Conservation (phyloP, 1,140 invertebrate genomes). For the Pogonus chalceus region DNA sequence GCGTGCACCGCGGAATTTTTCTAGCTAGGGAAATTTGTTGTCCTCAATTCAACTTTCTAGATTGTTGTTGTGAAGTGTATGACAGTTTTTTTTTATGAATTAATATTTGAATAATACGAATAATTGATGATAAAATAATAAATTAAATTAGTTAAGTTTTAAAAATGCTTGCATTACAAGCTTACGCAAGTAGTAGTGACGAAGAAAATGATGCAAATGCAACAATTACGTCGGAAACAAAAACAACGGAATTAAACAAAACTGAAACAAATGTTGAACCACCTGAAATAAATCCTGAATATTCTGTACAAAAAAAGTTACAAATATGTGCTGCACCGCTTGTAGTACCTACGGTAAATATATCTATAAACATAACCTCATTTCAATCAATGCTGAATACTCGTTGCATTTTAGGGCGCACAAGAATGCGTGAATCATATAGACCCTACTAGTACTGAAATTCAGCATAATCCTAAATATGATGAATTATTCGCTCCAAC, state of each 20-base stretch:
- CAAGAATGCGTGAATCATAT: slow-evolving; percentile 49
- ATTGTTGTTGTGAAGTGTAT: no score
- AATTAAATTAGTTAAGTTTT: no score
- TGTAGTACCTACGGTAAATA: slow-evolving; percentile 62
- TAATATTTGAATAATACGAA: no score
- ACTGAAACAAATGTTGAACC: neutral
- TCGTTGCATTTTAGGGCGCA: slow-evolving; percentile 36
- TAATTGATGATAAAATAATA: no score
- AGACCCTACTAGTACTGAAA: slow-evolving; percentile 66
- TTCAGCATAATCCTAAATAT: slow-evolving; percentile 88
- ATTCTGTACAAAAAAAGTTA: slow-evolving; percentile 43
- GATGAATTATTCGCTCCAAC: slow-evolving; percentile 91
- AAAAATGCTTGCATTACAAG: slow-evolving; percentile 48
- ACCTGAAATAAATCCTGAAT: slow-evolving; percentile 12
- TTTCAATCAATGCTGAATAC: neutral
- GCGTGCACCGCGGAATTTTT: no score
- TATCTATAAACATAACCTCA: neutral
- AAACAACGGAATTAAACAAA: neutral
- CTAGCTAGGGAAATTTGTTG: no score
- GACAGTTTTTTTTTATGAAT: no score
- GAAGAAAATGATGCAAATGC: slow-evolving; percentile 30
- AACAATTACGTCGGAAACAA: slow-evolving; percentile 11
- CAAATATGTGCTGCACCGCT: slow-evolving; percentile 68
- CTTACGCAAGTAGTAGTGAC: slow-evolving; percentile 55
- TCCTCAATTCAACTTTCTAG: no score